Evolutionary conservation across 2,888 invertebrate genomes (phyloP).

Genomic region (Pristionchus mayeri): DNA sequence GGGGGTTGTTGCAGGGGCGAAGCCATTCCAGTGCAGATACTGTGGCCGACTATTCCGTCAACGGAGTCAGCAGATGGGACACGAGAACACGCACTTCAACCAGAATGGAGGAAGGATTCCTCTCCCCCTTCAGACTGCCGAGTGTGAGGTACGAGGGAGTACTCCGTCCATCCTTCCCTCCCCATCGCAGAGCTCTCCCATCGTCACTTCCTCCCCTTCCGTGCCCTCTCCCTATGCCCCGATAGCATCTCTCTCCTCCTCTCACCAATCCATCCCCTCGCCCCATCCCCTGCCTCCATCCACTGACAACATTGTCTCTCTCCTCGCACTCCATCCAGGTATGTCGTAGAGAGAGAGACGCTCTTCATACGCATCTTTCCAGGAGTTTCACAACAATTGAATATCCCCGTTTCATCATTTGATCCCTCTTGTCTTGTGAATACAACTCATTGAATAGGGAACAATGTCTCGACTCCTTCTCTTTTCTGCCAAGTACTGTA

Average conservation of each 20-base stretch:
- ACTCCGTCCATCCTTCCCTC: background rate
- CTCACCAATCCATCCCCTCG: background rate
- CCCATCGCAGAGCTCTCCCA: background rate
- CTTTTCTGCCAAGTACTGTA: background rate
- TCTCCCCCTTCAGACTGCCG: background rate
- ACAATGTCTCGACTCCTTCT: too few relatives aligned
- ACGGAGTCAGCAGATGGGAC: slow-evolving; percentile 73
- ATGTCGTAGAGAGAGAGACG: background rate
- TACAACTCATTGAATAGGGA: slow-evolving; percentile 4
- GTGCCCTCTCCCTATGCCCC: background rate
- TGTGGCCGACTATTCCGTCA: slow-evolving; percentile 74
- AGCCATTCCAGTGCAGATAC: slow-evolving; percentile 71
- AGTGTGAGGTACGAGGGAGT: background rate
- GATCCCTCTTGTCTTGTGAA: background rate
- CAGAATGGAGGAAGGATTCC: too few relatives aligned
- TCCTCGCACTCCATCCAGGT: background rate
- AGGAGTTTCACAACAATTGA: background rate
- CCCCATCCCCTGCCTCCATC: background rate
- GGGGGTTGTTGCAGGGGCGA: slow-evolving; percentile 59
- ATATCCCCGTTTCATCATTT: background rate
- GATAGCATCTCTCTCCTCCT: background rate
- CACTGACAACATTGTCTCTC: background rate
- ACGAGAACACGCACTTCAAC: slow-evolving; percentile 59
- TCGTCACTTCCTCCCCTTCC: background rate
- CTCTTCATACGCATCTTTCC: background rate